phyloP scores from a whole-genome alignment of 2,888 invertebrate genomes.

The Patella depressa region DNA sequence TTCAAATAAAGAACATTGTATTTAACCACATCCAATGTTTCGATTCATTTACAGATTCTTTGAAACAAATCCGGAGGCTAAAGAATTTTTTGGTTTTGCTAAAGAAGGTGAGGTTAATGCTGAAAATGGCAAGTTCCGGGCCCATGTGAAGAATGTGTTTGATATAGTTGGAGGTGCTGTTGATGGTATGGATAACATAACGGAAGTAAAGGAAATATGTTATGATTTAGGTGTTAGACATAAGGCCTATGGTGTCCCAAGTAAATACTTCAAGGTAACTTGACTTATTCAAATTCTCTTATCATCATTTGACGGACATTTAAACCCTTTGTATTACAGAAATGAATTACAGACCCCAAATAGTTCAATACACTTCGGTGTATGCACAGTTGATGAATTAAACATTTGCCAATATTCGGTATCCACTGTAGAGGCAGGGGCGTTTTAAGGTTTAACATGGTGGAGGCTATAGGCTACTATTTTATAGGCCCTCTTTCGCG shows the following conservation, averaged over 20 bases:
- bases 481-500: too few species aligned
- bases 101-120: not conserved
- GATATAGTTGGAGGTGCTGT: not conserved
- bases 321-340: too few species aligned
- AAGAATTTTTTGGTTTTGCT: constrained; percentile 1
- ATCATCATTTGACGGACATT: too few species aligned
- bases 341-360: too few species aligned
- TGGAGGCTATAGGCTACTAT: too few species aligned
- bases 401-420: too few species aligned
- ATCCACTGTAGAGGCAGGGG: too few species aligned
- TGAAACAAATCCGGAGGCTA: not conserved
- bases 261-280: not conserved
- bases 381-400: too few species aligned
- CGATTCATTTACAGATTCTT: not conserved
- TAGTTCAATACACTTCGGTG: too few species aligned
- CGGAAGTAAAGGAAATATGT: not conserved
- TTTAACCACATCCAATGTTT: not conserved
- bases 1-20: not conserved
- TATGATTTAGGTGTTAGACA: not conserved
- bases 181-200: not conserved
- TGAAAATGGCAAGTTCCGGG: not conserved
- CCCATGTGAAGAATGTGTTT: not conserved
- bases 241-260: not conserved
- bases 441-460: too few species aligned
- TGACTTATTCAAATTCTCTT: too few species aligned